Percentiles rank a stretch among this genome's conserved stretches.
These are phyloP conservation scores for Cassiopea andromeda DNA, from an alignment of 30 jellyfish, hydroid and myxozoan genomes.

Conservation along the genomic window DNA sequence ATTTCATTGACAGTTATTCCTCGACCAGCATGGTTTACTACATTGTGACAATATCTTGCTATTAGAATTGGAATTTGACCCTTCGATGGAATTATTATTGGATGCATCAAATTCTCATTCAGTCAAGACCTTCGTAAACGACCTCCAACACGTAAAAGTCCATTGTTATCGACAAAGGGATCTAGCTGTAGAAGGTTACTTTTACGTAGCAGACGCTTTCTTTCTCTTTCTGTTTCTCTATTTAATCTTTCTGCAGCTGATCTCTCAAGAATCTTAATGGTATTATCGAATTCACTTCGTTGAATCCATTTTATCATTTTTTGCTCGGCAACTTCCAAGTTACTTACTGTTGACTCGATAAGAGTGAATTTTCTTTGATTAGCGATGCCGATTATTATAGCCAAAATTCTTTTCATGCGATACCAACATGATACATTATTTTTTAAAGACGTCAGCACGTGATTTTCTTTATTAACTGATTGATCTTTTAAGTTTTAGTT, in stretches of 20 bases:
- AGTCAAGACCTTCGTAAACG: background rate
- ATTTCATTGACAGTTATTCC: slow-evolving; percentile 34
- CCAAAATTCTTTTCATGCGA: slow-evolving; percentile 24
- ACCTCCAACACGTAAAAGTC: background rate
- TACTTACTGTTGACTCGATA: slow-evolving; percentile 3
- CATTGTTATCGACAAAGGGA: background rate
- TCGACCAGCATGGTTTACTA: slow-evolving; percentile 49
- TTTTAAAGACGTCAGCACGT: slow-evolving; percentile 7
- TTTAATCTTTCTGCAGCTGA: background rate
- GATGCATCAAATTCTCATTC: background rate
- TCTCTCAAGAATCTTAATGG: slow-evolving; percentile 2
- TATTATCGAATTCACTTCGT: slow-evolving; percentile 2
- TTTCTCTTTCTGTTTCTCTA: slow-evolving; percentile 2
- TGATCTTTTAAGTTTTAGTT: slow-evolving; percentile 14
- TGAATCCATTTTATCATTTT: slow-evolving; percentile 23
- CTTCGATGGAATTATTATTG: background rate
- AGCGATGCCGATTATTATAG: slow-evolving; percentile 7
- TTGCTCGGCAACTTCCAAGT: slow-evolving; percentile 34
- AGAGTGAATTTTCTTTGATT: background rate
- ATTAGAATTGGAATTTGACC: slow-evolving; percentile 33
- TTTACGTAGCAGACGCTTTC: background rate
- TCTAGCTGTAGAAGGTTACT: background rate
- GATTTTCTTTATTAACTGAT: background rate
- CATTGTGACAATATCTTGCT: slow-evolving; percentile 17
- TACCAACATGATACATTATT: slow-evolving; percentile 28